A percentile compares a stretch with the other conserved stretches of the same genome.
phyloP scores from a whole-genome alignment of 2,113 vertebrate genomes.

The Pelecanoides urinatrix region DNA sequence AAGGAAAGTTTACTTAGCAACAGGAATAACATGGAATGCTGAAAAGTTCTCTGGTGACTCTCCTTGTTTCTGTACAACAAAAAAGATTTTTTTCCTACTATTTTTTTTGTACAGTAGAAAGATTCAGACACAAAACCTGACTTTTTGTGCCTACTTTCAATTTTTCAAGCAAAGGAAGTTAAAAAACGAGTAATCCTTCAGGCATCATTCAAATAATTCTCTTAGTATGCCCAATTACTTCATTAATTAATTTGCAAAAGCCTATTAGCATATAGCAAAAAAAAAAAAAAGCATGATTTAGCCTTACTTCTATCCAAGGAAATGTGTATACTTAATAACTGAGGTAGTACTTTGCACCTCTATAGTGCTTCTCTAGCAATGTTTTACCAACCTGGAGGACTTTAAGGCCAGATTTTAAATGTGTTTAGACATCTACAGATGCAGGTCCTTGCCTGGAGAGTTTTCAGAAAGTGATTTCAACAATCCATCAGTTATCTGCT shows the following conservation, averaged over 20 bases:
- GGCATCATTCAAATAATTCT: background rate
- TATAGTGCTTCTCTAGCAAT: background rate
- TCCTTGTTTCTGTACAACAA: background rate
- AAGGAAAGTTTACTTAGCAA: conserved; percentile 53
- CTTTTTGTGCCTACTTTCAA: background rate
- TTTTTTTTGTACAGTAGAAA: background rate
- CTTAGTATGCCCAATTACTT: background rate
- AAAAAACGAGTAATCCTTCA: conserved; percentile 1
- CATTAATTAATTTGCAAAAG: conserved; percentile 44
- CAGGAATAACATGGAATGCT: conserved; percentile 30
- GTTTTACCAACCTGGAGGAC: background rate
- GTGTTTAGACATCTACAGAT: background rate
- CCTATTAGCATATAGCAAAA: background rate
- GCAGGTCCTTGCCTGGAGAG: background rate
- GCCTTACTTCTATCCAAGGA: conserved; percentile 19
- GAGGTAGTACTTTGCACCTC: background rate
- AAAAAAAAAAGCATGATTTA: background rate
- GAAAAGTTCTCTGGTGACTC: conserved; percentile 20
- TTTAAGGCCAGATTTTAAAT: background rate
- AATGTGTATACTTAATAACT: background rate
- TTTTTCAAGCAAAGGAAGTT: conserved; percentile 1
- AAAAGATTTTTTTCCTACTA: background rate
- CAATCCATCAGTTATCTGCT: background rate
- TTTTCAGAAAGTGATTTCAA: conserved; percentile 18
- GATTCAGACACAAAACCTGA: background rate